phyloP scores from a whole-genome alignment of 2,113 vertebrate species.

The Cyanoliseus patagonus region DNA sequence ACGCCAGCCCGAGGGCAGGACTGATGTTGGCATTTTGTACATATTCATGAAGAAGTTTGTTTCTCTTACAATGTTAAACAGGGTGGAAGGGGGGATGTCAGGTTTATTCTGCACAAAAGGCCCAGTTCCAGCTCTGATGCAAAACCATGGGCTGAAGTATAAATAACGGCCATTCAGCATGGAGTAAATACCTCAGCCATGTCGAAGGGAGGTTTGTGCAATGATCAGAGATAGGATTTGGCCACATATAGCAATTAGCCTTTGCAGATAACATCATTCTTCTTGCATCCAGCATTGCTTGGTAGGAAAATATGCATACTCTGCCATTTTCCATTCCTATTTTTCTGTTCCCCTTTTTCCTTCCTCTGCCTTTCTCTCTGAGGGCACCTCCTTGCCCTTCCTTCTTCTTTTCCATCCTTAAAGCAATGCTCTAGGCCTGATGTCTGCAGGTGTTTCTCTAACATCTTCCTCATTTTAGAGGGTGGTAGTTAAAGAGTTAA shows the following conservation, averaged over 20 bases:
- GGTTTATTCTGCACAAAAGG: background rate
- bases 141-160: background rate
- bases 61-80: slow-evolving; percentile 14
- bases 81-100: background rate
- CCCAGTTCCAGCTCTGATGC: background rate
- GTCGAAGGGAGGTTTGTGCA: background rate
- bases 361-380: background rate
- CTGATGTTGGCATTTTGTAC: slow-evolving; percentile 17
- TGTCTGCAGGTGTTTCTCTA: background rate
- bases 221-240: background rate
- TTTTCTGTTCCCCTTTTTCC: background rate
- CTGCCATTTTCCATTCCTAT: background rate
- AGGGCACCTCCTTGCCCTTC: background rate
- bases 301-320: background rate
- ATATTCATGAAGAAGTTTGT: background rate
- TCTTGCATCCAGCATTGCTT: background rate
- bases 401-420: background rate
- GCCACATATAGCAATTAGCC: background rate
- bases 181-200: background rate
- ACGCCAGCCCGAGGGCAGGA: background rate
- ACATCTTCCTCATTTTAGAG: background rate
- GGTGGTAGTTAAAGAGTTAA: background rate
- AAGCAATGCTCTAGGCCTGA: background rate
- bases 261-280: background rate
- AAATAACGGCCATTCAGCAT: background rate